These are phyloP conservation scores for Anabacerthia variegaticeps DNA, from an alignment of 2,797 vertebrate species.

Conservation along the genomic window DNA sequence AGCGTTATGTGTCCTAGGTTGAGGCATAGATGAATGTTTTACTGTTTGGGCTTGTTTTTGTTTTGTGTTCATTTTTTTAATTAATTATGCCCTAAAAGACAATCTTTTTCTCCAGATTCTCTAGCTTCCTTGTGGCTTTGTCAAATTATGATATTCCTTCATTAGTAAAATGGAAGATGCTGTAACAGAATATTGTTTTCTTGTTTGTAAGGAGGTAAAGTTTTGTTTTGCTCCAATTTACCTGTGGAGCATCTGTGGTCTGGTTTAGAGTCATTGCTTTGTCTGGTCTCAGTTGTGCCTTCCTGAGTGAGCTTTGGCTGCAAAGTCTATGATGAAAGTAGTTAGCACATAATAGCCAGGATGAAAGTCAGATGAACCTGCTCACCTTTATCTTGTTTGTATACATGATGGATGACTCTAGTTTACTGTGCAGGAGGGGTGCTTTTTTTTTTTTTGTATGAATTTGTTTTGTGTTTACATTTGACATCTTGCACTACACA, in stretches of 20 bases:
- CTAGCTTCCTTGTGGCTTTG: background rate
- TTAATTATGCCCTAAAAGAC: background rate
- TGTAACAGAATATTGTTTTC: background rate
- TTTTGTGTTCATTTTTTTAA: background rate
- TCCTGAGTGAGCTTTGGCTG: background rate
- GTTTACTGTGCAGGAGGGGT: background rate
- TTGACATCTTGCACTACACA: background rate
- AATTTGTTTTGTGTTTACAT: background rate
- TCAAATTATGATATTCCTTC: background rate
- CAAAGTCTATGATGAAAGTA: background rate
- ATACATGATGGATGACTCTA: accelerated
- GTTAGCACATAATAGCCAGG: background rate
- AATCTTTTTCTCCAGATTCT: background rate
- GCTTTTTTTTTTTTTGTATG: background rate
- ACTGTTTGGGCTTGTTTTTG: background rate
- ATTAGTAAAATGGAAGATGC: background rate
- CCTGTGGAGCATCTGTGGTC: background rate
- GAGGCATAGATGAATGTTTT: background rate
- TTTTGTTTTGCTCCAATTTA: background rate
- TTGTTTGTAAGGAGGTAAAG: background rate
- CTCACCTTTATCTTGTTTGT: background rate
- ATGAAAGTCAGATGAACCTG: background rate
- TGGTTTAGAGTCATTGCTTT: background rate
- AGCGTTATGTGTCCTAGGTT: background rate
- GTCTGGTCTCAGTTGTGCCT: background rate